Evolutionary conservation across 2,888 invertebrate species (phyloP).

Genomic region (Anthrax anthrax): DNA sequence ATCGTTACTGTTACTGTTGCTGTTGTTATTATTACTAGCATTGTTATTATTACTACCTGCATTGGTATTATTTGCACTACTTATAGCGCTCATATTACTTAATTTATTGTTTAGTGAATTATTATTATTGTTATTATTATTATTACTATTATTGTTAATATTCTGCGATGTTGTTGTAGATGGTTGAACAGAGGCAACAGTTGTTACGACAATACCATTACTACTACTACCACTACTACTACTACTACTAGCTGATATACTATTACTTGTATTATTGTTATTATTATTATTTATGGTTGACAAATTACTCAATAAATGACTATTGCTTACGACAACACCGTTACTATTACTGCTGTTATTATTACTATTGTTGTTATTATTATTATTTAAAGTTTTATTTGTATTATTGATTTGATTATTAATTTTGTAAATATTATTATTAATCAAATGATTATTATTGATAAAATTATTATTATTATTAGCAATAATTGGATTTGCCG

Average conservation of each 20-base stretch:
- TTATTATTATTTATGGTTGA: too few relatives aligned
- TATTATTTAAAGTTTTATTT: slow-evolving; percentile 6
- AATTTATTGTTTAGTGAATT: too few relatives aligned
- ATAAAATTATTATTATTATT: slow-evolving; percentile 10
- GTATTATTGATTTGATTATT: slow-evolving; percentile 7
- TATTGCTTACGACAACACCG: slow-evolving; percentile 9
- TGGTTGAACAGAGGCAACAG: slow-evolving; percentile 6
- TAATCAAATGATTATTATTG: background rate
- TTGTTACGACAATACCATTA: too few relatives aligned
- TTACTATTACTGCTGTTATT: slow-evolving; percentile 10
- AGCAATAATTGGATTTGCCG: slow-evolving; percentile 30
- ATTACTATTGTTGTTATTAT: slow-evolving; percentile 5
- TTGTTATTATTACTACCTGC: background rate
- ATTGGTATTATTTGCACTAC: too few relatives aligned
- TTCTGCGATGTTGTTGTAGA: slow-evolving; percentile 6
- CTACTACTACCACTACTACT: too few relatives aligned
- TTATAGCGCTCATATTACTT: too few relatives aligned
- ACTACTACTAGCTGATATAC: too few relatives aligned
- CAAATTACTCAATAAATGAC: too few relatives aligned
- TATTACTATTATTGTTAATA: background rate
- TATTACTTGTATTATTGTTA: too few relatives aligned
- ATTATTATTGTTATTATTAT: background rate
- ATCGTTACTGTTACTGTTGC: slow-evolving; percentile 12
- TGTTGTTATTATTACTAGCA: background rate
- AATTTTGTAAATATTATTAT: slow-evolving; percentile 10